These are phyloP conservation scores for Taeniopygia guttata DNA, from an alignment of 2,797 vertebrate species.

Conservation along the genomic window DNA sequence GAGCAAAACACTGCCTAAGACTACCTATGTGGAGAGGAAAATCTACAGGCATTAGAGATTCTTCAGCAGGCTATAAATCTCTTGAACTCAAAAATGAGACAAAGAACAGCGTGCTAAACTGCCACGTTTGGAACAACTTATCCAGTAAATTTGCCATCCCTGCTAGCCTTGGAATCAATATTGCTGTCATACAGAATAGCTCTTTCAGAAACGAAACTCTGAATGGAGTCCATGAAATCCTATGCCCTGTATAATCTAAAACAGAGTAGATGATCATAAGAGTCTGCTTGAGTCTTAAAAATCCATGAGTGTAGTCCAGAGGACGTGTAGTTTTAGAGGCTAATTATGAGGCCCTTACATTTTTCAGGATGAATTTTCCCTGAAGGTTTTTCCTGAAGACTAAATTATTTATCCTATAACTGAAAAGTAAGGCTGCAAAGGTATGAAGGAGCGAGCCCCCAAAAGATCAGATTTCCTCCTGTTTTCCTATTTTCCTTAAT, in stretches of 20 bases:
- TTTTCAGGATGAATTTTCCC: background rate
- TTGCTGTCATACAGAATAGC: conserved; percentile 2
- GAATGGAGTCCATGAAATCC: background rate
- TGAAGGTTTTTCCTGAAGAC: background rate
- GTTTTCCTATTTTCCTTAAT: background rate
- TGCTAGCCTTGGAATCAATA: conserved; percentile 21
- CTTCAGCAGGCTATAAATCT: background rate
- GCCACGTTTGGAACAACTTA: background rate
- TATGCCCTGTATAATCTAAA: background rate
- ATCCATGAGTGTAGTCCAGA: background rate
- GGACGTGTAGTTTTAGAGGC: background rate
- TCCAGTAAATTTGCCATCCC: background rate
- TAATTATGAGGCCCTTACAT: background rate
- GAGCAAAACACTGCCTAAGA: background rate
- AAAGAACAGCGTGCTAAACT: background rate
- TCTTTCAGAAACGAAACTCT: conserved; percentile 14
- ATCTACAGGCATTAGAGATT: background rate
- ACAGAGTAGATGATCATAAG: background rate
- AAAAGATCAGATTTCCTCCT: background rate
- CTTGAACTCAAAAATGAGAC: background rate
- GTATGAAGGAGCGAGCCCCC: background rate
- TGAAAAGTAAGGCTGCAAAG: background rate
- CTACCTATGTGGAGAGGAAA: background rate
- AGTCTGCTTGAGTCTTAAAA: conserved; percentile 14
- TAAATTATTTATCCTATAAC: background rate